A percentile compares a stretch with the other conserved stretches of the same genome.
Evolutionary conservation across 2,797 vertebrate species (phyloP).

Genomic region (Calcarius lapponicus): DNA sequence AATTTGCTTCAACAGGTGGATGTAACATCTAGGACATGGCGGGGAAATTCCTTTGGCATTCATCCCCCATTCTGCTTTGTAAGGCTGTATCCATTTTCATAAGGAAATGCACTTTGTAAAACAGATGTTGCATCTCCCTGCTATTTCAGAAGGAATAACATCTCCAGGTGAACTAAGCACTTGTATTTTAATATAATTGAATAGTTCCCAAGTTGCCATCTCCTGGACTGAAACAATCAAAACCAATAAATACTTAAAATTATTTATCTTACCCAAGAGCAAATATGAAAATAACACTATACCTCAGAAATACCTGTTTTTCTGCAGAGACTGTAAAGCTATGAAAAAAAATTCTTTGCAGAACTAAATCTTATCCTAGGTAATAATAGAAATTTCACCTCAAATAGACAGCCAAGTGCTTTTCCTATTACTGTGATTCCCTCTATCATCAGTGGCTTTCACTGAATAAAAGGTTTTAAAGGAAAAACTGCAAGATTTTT

Average conservation of each 20-base stretch:
- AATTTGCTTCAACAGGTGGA: neutral
- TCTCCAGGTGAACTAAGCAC: neutral
- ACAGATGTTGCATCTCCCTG: neutral
- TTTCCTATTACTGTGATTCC: neutral
- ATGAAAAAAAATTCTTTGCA: neutral
- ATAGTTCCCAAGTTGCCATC: neutral
- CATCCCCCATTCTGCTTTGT: neutral
- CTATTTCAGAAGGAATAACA: neutral
- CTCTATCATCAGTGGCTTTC: neutral
- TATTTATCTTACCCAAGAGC: neutral
- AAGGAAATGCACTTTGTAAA: neutral
- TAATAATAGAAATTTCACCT: neutral
- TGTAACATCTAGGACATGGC: neutral
- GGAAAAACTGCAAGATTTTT: neutral
- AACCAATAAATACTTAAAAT: neutral
- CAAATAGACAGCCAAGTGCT: neutral
- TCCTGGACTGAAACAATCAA: neutral
- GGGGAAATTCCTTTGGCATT: neutral
- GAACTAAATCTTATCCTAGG: neutral
- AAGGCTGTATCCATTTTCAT: neutral
- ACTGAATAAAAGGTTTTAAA: neutral
- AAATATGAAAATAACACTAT: neutral
- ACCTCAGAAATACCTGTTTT: neutral
- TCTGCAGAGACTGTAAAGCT: neutral
- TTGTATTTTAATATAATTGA: neutral